phyloP scores from a whole-genome alignment of 2,888 invertebrate species.

The Lasioglossum leucozonium region DNA sequence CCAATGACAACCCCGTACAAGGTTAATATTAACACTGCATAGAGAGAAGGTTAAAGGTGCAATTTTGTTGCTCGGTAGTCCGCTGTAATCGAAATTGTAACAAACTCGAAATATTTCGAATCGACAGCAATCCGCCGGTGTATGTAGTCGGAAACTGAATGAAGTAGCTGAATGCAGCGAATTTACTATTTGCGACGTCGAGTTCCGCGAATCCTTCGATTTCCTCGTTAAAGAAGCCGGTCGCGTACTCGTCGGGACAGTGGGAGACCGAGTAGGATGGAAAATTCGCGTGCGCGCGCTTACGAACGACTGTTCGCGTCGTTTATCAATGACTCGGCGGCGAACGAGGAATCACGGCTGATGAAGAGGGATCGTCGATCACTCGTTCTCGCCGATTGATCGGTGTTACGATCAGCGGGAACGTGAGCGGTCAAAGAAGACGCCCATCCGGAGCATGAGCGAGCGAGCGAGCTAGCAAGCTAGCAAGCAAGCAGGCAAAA shows the following conservation, averaged over 20 bases:
- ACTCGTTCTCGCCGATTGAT: not conserved
- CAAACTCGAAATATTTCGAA: not conserved
- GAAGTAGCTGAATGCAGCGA: slow-evolving; percentile 19
- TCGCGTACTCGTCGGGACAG: slow-evolving; percentile 22
- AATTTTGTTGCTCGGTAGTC: not conserved
- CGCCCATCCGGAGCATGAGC: not conserved
- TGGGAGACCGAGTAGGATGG: slow-evolving; percentile 1
- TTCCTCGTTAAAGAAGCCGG: slow-evolving; percentile 29
- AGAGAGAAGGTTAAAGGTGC: too few species aligned
- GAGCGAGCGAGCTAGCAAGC: not conserved
- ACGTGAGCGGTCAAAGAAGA: slow-evolving; percentile 6
- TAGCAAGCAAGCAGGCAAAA: not conserved
- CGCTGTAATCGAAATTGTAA: not conserved
- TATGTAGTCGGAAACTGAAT: not conserved
- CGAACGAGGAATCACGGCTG: slow-evolving; percentile 39
- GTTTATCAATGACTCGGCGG: slow-evolving; percentile 54
- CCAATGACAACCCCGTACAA: too few species aligned
- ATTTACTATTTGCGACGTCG: slow-evolving; percentile 26
- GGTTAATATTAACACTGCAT: too few species aligned
- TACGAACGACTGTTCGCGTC: slow-evolving; percentile 17
- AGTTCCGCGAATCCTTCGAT: slow-evolving; percentile 17
- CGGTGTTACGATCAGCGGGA: not conserved
- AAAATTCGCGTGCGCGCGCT: slow-evolving; percentile 18
- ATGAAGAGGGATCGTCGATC: slow-evolving; percentile 36
- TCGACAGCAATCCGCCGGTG: not conserved